phyloP scores from a whole-genome alignment of 2,113 vertebrate species.

The Embiotoca jacksoni region DNA sequence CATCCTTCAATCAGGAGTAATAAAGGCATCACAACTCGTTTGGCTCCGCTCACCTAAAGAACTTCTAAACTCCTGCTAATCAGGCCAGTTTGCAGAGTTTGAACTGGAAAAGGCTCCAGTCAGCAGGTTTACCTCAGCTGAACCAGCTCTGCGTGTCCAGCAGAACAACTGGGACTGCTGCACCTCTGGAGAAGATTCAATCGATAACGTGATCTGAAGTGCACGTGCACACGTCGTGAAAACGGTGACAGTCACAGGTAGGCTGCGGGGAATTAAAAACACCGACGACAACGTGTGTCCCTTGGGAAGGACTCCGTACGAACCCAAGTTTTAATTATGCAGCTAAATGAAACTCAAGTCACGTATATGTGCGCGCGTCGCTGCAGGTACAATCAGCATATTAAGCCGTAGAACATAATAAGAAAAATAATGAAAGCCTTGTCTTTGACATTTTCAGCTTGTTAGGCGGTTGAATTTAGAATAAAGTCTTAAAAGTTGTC shows the following conservation, averaged over 20 bases:
- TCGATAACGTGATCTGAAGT: not conserved
- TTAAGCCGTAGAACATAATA: not conserved
- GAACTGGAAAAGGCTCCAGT: slow-evolving; percentile 63
- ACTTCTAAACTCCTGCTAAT: slow-evolving; percentile 55
- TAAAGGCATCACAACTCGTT: slow-evolving; percentile 29
- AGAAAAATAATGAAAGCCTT: not conserved
- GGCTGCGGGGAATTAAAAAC: not conserved
- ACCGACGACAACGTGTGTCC: not conserved
- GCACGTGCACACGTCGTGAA: no score
- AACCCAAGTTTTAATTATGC: no score
- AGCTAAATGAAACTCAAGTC: no score
- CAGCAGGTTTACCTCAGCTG: slow-evolving; percentile 71
- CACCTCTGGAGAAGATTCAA: not conserved
- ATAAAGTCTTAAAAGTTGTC: not conserved
- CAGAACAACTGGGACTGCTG: not conserved
- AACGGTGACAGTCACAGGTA: not conserved
- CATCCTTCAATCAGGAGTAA: not conserved
- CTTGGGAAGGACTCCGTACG: not conserved
- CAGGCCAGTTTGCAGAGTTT: slow-evolving; percentile 66
- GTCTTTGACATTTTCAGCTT: not conserved
- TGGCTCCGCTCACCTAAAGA: slow-evolving; percentile 34
- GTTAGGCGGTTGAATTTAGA: not conserved
- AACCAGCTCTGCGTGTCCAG: slow-evolving; percentile 39
- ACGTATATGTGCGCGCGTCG: no score
- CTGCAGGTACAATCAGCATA: not conserved